phyloP scores from a whole-genome alignment of 2,797 vertebrate species.

The Oceanodroma leucorhoa region DNA sequence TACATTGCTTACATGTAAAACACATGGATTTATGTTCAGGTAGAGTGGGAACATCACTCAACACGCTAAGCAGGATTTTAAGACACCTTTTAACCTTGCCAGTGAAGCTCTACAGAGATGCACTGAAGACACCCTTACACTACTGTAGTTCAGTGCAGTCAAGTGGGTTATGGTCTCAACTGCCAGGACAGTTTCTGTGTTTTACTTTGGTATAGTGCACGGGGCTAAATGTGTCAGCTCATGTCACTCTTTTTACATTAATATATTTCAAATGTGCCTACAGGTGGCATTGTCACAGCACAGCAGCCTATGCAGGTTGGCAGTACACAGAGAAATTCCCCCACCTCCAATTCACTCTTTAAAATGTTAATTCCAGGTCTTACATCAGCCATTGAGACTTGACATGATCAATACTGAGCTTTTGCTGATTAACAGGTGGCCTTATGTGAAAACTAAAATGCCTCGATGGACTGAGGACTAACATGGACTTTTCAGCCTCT shows the following conservation, averaged over 20 bases:
- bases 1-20: not conserved
- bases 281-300: not conserved
- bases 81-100: conserved; percentile 5
- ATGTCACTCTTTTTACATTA: not conserved
- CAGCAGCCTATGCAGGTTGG: not conserved
- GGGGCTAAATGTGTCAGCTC: not conserved
- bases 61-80: not conserved
- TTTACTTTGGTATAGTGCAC: not conserved
- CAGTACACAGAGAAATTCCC: not conserved
- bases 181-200: not conserved
- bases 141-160: not conserved
- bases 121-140: not conserved
- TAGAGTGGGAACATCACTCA: not conserved
- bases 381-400: not conserved
- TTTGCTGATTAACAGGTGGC: not conserved
- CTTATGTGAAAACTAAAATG: not conserved
- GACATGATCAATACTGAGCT: not conserved
- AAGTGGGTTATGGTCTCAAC: not conserved
- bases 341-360: not conserved
- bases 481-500: not conserved
- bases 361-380: not conserved
- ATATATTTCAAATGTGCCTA: not conserved
- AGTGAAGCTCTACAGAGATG: not conserved
- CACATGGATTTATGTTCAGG: not conserved
- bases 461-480: not conserved